Evolutionary conservation across 2,113 vertebrate species (phyloP).

Genomic region (Pollimyrus isidori): DNA sequence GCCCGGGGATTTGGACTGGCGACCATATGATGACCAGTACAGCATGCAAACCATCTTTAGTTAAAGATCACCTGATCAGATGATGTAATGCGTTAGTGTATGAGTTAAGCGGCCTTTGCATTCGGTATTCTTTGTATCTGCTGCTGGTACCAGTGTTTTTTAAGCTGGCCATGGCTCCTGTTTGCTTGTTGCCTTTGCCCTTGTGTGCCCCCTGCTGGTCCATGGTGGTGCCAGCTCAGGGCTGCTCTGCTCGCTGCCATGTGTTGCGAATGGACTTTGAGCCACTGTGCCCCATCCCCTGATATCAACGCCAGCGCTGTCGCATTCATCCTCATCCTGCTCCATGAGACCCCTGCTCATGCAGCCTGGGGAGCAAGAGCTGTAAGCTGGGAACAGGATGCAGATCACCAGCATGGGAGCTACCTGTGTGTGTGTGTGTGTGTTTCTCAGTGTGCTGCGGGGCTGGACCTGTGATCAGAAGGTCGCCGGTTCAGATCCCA

Average conservation of each 20-base stretch:
- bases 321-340: slow-evolving; percentile 41
- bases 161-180: not conserved
- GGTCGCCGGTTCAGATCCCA: not conserved
- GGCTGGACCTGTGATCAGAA: not conserved
- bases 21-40: not conserved
- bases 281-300: not conserved
- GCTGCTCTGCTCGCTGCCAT: too few relatives aligned
- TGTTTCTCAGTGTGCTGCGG: not conserved
- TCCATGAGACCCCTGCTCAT: slow-evolving; percentile 21
- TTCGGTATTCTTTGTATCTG: not conserved
- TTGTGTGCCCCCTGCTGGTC: not conserved
- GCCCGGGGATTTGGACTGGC: not conserved
- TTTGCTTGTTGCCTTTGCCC: not conserved
- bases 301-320: not conserved
- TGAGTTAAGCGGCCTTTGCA: not conserved
- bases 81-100: not conserved
- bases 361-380: not conserved
- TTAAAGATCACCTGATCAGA: not conserved
- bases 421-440: not conserved
- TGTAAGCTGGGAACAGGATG: not conserved
- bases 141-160: not conserved
- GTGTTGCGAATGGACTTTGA: too few relatives aligned
- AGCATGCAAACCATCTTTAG: not conserved
- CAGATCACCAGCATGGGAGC: not conserved
- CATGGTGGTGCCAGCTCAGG: not conserved